Base-by-base conservation (phyloP, 1,140 invertebrate species). In the Pogonus chalceus region DNA sequence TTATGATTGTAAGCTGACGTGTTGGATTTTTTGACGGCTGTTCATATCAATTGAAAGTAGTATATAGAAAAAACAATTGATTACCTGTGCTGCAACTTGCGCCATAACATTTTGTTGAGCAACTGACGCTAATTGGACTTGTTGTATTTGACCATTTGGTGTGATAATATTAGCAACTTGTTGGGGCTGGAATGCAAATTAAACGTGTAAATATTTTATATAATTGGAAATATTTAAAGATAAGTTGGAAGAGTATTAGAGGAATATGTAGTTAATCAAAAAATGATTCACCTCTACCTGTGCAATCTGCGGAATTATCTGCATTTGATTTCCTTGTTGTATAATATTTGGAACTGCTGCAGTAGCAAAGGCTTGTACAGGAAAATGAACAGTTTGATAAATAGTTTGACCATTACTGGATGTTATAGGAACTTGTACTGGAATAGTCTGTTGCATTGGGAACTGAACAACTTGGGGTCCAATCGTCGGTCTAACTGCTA, bases 381-480 rank as follows among this genome's bases (percentile, higher is more conserved):
- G 92, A 62, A 96, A 84, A 69, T 96, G 91, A 1, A 95, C 83
- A 0, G 92, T 95, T 66, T 96, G 92, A 67, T 92, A 91, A 51
- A 95, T 81, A 0, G 91, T 95, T 69, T 96, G 92, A 0, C 93
- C 93, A 70, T 87, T 88, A 16, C 82, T 82, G 4, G 88, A 84
- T 55, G 89, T 87, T 52, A 96, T 90, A 1, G 93, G 92, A 35
- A 95, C 85, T 73, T 95, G 91, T 14, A 96, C 88, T 0, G 92
- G 90, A 39, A 96, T 88, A 16, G 88, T 87, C 67, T 90, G 88
- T 67, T 88, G 84, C 70, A 91, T 78, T 9, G 83, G 83, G 60
- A 91, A 81, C 66, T 92, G 89, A 2, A 92, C 68, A 1, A 86
- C 71, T 66, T 87, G 84, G 14, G 77, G 78, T n/a, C n/a, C n/a